Evolutionary conservation across 1,140 invertebrate genomes (phyloP), one percentile per base, ranked within the genome.

Genomic region (Drosophila bipectinata): DNA sequence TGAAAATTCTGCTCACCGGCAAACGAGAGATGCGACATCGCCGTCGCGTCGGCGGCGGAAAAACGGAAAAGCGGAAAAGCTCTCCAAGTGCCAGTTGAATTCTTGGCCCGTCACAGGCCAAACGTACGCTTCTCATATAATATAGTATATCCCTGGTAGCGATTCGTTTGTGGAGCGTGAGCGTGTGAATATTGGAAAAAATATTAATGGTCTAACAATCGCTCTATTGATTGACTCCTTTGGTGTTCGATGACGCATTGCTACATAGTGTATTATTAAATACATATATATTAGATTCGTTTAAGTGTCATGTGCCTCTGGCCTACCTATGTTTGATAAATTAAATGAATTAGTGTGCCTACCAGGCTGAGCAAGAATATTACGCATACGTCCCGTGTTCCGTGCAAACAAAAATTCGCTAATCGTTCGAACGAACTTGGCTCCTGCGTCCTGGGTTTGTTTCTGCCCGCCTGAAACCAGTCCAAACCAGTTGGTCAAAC

Each of bases 71-170:
- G 63, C 60, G 49, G 60, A 88, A 88, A 85, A 85, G 82, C 82
- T 85, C 85, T 51, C 51, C 66, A 76, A 78, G 30, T 83, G 83
- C 56, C 83, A 85, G 82, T 85, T 78, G 82, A 76, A 78, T 79
- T 76, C 59, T 62, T 72, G 77, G 47, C 82, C 81, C 63, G 69
- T 69, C 77, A 71, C 76, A 48, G 82, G 62, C 79, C 37, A 77
- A 74, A 69, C 73, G 67, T 51, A 69, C 73, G 67, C 55, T 60
- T 75, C 52, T 32, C 44, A 21, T 59, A 66, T 47, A 28, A 28
- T 28, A 28, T 28, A 28, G 26, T 28, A 28, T 28, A 5, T 55
- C 48, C 32, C 53, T 12, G 24, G 48, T 30, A 21, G 45, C n/a
- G 30, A 15, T 41, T 15, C 30, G 26, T 47, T 47, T 57, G 26